These are phyloP conservation scores for Ageneiosus marmoratus DNA, from an alignment of 2,113 vertebrate species.

Conservation along the genomic window DNA sequence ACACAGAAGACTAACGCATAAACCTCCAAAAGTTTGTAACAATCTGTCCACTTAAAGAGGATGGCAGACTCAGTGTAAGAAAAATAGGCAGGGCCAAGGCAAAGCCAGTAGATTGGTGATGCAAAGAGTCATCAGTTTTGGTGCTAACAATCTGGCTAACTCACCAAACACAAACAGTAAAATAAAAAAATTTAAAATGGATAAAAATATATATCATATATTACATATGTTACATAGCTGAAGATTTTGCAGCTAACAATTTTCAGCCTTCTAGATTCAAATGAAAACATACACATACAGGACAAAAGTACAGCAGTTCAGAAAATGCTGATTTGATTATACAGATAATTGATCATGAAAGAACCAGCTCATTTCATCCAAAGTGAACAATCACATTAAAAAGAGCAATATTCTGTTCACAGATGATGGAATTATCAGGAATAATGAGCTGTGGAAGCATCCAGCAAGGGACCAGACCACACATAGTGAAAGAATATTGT, in stretches of 20 bases:
- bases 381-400: conserved; percentile 8
- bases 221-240: too few species aligned
- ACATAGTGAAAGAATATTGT: conserved; percentile 20
- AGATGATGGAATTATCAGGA: conserved; percentile 11
- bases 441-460: conserved; percentile 9
- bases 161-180: too few species aligned
- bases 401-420: conserved; percentile 21
- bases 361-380: conserved; percentile 13
- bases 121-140: too few species aligned
- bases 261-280: background rate
- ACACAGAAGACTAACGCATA: background rate
- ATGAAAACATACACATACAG: background rate
- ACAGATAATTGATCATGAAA: conserved; percentile 17
- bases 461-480: background rate
- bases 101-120: too few species aligned
- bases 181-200: too few species aligned
- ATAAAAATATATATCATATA: too few species aligned
- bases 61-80: background rate
- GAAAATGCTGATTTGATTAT: background rate
- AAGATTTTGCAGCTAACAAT: background rate
- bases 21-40: background rate
- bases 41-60: background rate
- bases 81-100: too few species aligned
- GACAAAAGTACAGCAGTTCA: background rate
- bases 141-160: too few species aligned